A percentile compares a stretch with the other conserved stretches of the same genome.
These are phyloP conservation scores for Eutrigla gurnardus DNA, from an alignment of 2,797 vertebrate species.

Conservation along the genomic window DNA sequence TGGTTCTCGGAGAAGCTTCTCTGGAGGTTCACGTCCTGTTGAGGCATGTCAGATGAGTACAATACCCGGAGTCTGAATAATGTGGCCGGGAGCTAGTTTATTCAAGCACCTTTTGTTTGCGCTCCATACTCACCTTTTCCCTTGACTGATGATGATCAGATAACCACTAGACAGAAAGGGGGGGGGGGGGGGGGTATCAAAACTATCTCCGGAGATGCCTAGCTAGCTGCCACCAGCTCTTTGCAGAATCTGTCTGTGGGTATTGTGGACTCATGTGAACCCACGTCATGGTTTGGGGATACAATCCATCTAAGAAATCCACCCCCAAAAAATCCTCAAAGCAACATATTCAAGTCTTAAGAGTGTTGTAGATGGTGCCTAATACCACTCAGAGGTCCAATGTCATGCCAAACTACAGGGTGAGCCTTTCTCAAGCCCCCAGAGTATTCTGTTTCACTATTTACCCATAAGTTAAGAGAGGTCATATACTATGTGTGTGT, in stretches of 20 bases:
- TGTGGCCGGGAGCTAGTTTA: slow-evolving; percentile 88
- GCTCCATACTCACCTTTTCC: slow-evolving; percentile 78
- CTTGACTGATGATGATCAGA: slow-evolving; percentile 79
- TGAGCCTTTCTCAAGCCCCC: slow-evolving; percentile 60
- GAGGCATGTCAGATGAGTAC: slow-evolving; percentile 91
- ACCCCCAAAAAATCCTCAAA: slow-evolving; percentile 19
- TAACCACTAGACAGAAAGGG: slow-evolving; percentile 65
- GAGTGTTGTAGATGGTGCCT: slow-evolving; percentile 40
- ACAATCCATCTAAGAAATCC: slow-evolving; percentile 35
- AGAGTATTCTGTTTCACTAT: slow-evolving; percentile 74
- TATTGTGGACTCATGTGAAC: slow-evolving; percentile 42
- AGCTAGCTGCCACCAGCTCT: slow-evolving; percentile 30
- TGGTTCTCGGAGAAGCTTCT: slow-evolving; percentile 83
- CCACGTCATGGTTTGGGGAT: slow-evolving; percentile 32
- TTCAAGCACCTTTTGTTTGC: slow-evolving; percentile 92
- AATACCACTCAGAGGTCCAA: slow-evolving; percentile 48
- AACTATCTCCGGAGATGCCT: slow-evolving; percentile 42
- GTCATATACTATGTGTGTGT: slow-evolving; percentile 68
- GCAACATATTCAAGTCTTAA: slow-evolving; percentile 38
- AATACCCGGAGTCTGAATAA: slow-evolving; percentile 90
- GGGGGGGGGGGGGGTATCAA: slow-evolving; percentile 39
- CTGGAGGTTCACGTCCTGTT: slow-evolving; percentile 87
- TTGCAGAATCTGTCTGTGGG: slow-evolving; percentile 44
- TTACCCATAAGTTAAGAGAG: slow-evolving; percentile 72
- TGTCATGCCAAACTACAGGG: slow-evolving; percentile 55